These are phyloP conservation scores for Folsomia candida DNA, from an alignment of 2,888 invertebrate species.

Conservation along the genomic window DNA sequence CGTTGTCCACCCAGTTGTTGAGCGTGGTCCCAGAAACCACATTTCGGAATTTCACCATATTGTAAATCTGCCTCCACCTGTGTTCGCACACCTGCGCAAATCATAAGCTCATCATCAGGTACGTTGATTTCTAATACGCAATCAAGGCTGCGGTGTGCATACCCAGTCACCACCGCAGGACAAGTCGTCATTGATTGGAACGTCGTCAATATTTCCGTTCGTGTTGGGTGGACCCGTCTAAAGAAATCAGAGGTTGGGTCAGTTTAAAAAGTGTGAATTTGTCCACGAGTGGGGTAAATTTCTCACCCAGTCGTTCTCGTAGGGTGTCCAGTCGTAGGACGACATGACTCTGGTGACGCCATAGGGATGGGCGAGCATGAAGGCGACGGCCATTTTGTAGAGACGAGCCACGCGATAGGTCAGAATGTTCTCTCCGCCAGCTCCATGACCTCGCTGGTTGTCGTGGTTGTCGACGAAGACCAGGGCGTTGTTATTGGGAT, in stretches of 20 bases:
- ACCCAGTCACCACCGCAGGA: slow-evolving; percentile 55
- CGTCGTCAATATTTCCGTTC: slow-evolving; percentile 54
- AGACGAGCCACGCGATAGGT: slow-evolving; percentile 44
- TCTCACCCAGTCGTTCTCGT: slow-evolving; percentile 36
- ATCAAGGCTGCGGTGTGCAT: slow-evolving; percentile 52
- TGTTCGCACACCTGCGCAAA: slow-evolving; percentile 61
- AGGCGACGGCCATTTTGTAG: slow-evolving; percentile 68
- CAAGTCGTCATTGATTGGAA: slow-evolving; percentile 53
- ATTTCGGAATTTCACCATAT: slow-evolving; percentile 76
- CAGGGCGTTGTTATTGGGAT: slow-evolving; percentile 63
- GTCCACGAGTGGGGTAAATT: too few relatives aligned
- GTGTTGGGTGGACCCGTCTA: slow-evolving; percentile 30
- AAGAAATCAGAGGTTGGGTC: not conserved
- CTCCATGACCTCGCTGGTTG: slow-evolving; percentile 64
- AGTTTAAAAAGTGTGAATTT: not conserved
- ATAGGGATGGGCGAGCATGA: slow-evolving; percentile 82
- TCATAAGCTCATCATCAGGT: not conserved
- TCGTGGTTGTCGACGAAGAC: slow-evolving; percentile 79
- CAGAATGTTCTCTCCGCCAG: slow-evolving; percentile 41
- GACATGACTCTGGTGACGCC: slow-evolving; percentile 74
- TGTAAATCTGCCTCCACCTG: slow-evolving; percentile 76
- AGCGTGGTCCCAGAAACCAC: slow-evolving; percentile 62
- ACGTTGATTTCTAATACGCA: not conserved
- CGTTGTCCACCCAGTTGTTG: slow-evolving; percentile 77
- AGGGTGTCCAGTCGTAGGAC: slow-evolving; percentile 59